Evolutionary conservation across 2,797 vertebrate genomes (phyloP).

Genomic region (Nannoperca obscura): DNA sequence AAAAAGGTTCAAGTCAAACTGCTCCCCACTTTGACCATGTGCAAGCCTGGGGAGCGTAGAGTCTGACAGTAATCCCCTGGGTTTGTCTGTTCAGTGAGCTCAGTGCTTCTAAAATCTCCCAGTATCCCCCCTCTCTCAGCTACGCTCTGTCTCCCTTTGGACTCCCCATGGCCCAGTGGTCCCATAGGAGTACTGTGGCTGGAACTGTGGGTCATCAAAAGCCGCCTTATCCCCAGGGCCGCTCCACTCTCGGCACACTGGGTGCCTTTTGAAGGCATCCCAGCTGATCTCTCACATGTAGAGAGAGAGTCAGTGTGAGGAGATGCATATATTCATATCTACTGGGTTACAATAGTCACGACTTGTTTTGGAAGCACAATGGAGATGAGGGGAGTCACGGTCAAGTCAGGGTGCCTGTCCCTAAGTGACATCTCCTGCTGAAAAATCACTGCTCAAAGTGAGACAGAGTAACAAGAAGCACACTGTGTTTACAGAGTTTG

Average conservation of each 20-base stretch:
- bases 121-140: slow-evolving; percentile 46
- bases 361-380: slow-evolving; percentile 35
- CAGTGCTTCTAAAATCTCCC: slow-evolving; percentile 46
- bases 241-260: slow-evolving; percentile 38
- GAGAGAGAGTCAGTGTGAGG: slow-evolving; percentile 15
- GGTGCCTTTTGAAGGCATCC: slow-evolving; percentile 50
- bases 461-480: slow-evolving; percentile 44
- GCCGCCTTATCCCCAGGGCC: slow-evolving; percentile 55
- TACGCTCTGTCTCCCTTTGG: slow-evolving; percentile 50
- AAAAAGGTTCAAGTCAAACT: slow-evolving; percentile 63
- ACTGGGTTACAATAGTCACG: slow-evolving; percentile 32
- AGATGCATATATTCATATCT: slow-evolving; percentile 48
- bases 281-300: slow-evolving; percentile 69
- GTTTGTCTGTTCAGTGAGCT: slow-evolving; percentile 72
- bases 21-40: slow-evolving; percentile 49
- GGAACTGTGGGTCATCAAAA: slow-evolving; percentile 60
- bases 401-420: slow-evolving; percentile 47
- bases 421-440: slow-evolving; percentile 45
- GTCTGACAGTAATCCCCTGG: slow-evolving; percentile 68
- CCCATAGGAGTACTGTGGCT: slow-evolving; percentile 63
- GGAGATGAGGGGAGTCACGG: slow-evolving; percentile 31
- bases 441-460: slow-evolving; percentile 45
- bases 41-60: slow-evolving; percentile 45
- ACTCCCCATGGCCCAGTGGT: slow-evolving; percentile 49
- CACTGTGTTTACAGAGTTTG: slow-evolving; percentile 66